Conservation (phyloP, 2,888 invertebrate species). For the Glaucopsyche alexis region DNA sequence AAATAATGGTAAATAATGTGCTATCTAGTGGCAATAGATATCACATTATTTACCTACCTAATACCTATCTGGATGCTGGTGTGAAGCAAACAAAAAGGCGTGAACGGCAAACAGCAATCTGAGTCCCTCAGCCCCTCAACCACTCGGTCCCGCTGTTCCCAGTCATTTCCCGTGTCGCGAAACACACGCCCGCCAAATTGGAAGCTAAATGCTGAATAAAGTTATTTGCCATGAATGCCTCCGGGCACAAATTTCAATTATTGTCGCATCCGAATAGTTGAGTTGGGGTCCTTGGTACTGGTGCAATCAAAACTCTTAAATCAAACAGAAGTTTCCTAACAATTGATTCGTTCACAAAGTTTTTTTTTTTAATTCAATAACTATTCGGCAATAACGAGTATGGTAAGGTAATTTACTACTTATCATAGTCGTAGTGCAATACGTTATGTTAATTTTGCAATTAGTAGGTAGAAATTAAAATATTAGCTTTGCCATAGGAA, state of each 20-base stretch:
- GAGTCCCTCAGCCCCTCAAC: conserved; percentile 28
- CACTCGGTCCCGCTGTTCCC: conserved; percentile 23
- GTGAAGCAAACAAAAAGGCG: conserved; percentile 15
- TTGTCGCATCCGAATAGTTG: conserved; percentile 79
- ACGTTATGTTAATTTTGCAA: too few species aligned
- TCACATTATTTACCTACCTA: too few species aligned
- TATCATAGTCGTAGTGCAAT: too few species aligned
- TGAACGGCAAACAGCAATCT: conserved; percentile 32
- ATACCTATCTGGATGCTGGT: not conserved
- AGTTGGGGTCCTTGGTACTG: conserved; percentile 61
- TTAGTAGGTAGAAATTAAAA: too few species aligned
- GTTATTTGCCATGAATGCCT: conserved; percentile 80
- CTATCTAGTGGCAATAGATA: too few species aligned
- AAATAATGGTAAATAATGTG: too few species aligned
- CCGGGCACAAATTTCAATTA: conserved; percentile 80
- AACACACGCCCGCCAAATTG: conserved; percentile 66
- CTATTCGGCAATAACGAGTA: too few species aligned
- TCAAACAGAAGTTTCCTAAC: not conserved
- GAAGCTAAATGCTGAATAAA: conserved; percentile 77
- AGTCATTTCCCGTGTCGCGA: conserved; percentile 51
- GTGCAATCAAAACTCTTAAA: conserved; percentile 39
- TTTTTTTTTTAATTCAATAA: too few species aligned
- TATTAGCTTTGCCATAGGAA: too few species aligned
- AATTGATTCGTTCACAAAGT: too few species aligned
- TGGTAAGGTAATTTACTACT: too few species aligned